Base-by-base conservation (phyloP, 2,797 vertebrate genomes). In the Aldrovandia affinis region DNA sequence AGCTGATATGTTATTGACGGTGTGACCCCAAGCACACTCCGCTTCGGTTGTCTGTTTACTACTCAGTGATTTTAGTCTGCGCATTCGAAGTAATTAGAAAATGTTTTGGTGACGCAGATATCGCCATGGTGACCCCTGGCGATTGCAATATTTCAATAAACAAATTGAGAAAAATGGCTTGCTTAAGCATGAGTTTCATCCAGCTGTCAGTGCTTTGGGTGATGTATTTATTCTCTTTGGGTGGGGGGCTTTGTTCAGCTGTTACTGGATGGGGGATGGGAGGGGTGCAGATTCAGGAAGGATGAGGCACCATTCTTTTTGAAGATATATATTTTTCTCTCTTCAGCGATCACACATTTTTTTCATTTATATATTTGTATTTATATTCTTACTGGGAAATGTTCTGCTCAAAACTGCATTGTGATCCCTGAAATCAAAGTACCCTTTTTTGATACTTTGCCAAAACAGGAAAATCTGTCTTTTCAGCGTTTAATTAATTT, bases 61-160 rank as follows among this genome's bases (percentile, higher is more conserved):
- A 22, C 7, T 25, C 73, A 25, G 2, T 15, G 55, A 15, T 57
- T 57, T 57, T 57, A 14, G 18, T 57, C 12, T 57, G 55, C 55
- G 15, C 55, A 57, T 47, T 77, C 3, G 39, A 77, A 47, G 73
- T 44, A 47, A 54, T 79, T 78, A 30, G 42, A 42, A 44, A 77
- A 54, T 54, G 77, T 79, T 79, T 79, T 52, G 47, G n/a, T 79
- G 77, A 79, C 77, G 77, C 47, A 79, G 47, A 44, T 77, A 47
- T 79, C 77, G 15, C 77, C 50, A 79, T 79, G 77, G 77, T 79
- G 44, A 79, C 77, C 50, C 73, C 20, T 44, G 73, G 73, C 47
- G 42, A 77, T 77, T 77, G 73, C 22, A 47, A 9, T n/a, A 47
- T 77, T 77, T 77, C 42, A n/a, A 47, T 77, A 77, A 44, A 47